Base-by-base conservation (phyloP, 1,140 invertebrate species). In the roundworm (Caenorhabditis elegans) region DNA sequence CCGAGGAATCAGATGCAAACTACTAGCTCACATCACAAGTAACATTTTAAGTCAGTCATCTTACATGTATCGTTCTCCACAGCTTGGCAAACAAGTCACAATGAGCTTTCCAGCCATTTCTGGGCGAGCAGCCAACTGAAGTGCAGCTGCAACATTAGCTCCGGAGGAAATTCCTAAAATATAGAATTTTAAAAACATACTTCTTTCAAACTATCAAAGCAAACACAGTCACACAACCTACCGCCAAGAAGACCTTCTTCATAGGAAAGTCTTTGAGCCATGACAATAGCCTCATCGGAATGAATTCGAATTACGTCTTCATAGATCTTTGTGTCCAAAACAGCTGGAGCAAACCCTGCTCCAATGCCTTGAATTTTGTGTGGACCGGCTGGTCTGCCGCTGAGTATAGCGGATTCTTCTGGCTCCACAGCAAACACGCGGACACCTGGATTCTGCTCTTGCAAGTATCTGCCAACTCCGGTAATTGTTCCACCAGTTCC, bases 291-390 rank as follows among this genome's bases (percentile, higher is more conserved):
- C 43, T 89, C 88, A 48, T 89, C 88, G 10, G 88, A 89, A 77
- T 89, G 88, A 51, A 89, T 76, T 26, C 19, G 82, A 17, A 79
- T 78, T 4, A 86, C 82, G 28, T 86, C 88, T 22, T 89, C 88
- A 43, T 86, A 88, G 48, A 89, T 78, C 15, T 85, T 39, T 0
- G 84, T 86, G 53, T 89, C 80, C 13, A 89, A 49, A 8, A 89
- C 83, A 3, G 34, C 15, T 15, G 88, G 88, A 6, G 86, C 82
- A 39, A 89, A 85, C 0, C 88, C 88, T 15, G 88, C 86, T 48
- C 88, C 88, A 48, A 85, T 84, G 8, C 87, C 86, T 51, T 89
- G 88, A 83, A 89, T 89, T 80, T 88, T 87, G 76, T 89, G 88
- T 47, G 87, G 80, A 34, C 86, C 87, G 28, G 82, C 28, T 22